Evolutionary conservation across 35 echinoderm and acorn worm genomes (phyloP).

Genomic region (Patiria miniata): DNA sequence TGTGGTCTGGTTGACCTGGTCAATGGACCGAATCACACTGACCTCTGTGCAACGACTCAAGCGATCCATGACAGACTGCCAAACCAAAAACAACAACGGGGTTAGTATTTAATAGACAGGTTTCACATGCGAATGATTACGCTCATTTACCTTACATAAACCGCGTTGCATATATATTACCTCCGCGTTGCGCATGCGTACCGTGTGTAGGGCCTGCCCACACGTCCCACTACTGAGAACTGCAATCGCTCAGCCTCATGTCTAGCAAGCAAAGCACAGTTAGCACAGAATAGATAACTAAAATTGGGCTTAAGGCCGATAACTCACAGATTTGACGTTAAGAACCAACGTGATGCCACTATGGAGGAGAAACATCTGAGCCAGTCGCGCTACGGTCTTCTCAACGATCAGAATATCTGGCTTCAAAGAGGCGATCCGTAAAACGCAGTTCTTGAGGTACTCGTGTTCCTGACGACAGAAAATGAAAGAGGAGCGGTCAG

Average conservation of each 20-base stretch:
- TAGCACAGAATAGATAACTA: too few relatives aligned
- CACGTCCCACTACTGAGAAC: too few relatives aligned
- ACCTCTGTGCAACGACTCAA: constrained; percentile 75
- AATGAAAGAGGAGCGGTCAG: too few relatives aligned
- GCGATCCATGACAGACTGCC: constrained; percentile 69
- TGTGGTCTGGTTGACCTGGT: constrained; percentile 75
- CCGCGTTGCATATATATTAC: too few relatives aligned
- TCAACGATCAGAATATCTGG: constrained; percentile 90
- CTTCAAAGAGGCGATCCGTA: constrained; percentile 71
- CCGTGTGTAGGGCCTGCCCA: too few relatives aligned
- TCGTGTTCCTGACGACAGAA: constrained; percentile 83
- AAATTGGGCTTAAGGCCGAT: too few relatives aligned
- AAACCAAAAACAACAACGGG: background rate
- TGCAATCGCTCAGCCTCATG: too few relatives aligned
- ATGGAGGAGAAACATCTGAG: constrained; percentile 85
- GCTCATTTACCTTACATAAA: too few relatives aligned
- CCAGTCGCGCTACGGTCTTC: constrained; percentile 91
- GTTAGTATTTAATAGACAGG: too few relatives aligned
- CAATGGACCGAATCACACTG: constrained; percentile 64
- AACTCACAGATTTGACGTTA: constrained; percentile 89
- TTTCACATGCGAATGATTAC: too few relatives aligned
- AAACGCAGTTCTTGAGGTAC: constrained; percentile 92
- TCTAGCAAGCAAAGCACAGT: too few relatives aligned
- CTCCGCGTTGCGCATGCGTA: too few relatives aligned
- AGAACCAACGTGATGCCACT: constrained; percentile 83